phyloP scores from a whole-genome alignment of 2,888 invertebrate species.

The Rhamphomyia laevipes region DNA sequence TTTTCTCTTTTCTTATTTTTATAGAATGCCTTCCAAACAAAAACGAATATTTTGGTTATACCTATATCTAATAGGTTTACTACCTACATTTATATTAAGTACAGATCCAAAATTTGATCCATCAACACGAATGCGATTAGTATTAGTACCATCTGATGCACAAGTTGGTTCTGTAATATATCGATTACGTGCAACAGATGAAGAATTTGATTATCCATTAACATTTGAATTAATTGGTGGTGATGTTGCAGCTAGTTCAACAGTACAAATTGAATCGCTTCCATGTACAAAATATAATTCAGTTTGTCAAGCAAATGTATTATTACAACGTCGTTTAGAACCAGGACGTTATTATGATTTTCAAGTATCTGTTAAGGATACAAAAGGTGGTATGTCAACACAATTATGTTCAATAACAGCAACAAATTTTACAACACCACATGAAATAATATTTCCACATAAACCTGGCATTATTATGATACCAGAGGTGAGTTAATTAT shows the following conservation, averaged over 20 bases:
- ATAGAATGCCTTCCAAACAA: neutral
- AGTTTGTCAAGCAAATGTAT: slow-evolving; percentile 79
- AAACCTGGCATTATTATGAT: slow-evolving; percentile 64
- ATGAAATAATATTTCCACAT: slow-evolving; percentile 70
- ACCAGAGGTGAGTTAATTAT: slow-evolving; percentile 49
- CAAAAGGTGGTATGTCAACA: slow-evolving; percentile 61
- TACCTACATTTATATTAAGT: slow-evolving; percentile 16
- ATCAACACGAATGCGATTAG: slow-evolving; percentile 68
- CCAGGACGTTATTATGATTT: slow-evolving; percentile 78
- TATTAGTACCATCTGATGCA: slow-evolving; percentile 73
- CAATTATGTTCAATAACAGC: slow-evolving; percentile 71
- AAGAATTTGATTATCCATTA: slow-evolving; percentile 77
- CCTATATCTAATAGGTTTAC: neutral
- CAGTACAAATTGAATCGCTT: slow-evolving; percentile 66
- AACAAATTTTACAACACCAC: slow-evolving; percentile 74
- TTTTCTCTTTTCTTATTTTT: neutral
- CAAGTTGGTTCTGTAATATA: slow-evolving; percentile 76
- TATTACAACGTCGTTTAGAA: slow-evolving; percentile 62
- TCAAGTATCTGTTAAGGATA: slow-evolving; percentile 58
- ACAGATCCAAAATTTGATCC: slow-evolving; percentile 77
- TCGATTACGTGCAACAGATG: slow-evolving; percentile 75
- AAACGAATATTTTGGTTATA: too few species aligned
- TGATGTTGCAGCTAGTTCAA: slow-evolving; percentile 62
- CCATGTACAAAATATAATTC: slow-evolving; percentile 80
- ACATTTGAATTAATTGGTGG: slow-evolving; percentile 67